Evolutionary conservation across 2,797 vertebrate genomes (phyloP), one percentile per base, ranked within the genome.

Genomic region (Acropternis orthonyx): DNA sequence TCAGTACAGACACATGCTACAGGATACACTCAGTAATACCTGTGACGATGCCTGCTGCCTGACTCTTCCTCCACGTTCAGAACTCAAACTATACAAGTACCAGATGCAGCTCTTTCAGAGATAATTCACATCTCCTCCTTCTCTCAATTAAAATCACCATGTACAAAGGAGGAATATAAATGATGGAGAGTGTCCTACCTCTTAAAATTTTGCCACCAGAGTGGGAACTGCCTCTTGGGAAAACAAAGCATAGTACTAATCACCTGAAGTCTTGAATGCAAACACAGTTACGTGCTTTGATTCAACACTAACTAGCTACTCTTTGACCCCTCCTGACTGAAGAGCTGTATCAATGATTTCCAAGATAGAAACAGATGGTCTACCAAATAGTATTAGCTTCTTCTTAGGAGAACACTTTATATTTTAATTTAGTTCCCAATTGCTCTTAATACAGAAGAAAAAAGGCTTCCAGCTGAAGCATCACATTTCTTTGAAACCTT

Each of bases 351-450:
- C 69, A 74, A 86, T 73, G 79, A 72, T 92, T 93, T 92, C 41
- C 67, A 86, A 43, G 67, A 82, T 0, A 88, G 85, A 92, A 93
- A 80, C 80, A 93, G 85, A 95, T 82, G 74, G 91, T 74, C 54
- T 92, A 79, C 85, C 74, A 89, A 88, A 93, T 3, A 90, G 52
- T 49, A 92, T 80, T 74, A 92, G 27, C 58, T 88, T 63, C 79
- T 93, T 86, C 68, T 65, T 78, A 74, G 74, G 24, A 51, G 24
- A 91, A 88, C 32, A 66, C 11, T 88, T 89, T 49, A 66, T 88
- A 89, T 91, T 96, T 94, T 73, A 93, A 95, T 96, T 94, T 87
- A 59, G 44, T 52, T 92, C 72, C 58, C 80, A 67, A 39, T 75
- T 72, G 62, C 61, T 94, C 63, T 79, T 56, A 48, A 90, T 74